These are phyloP conservation scores for Coryphaenoides rupestris DNA, from an alignment of 2,113 vertebrate species.

Conservation along the genomic window DNA sequence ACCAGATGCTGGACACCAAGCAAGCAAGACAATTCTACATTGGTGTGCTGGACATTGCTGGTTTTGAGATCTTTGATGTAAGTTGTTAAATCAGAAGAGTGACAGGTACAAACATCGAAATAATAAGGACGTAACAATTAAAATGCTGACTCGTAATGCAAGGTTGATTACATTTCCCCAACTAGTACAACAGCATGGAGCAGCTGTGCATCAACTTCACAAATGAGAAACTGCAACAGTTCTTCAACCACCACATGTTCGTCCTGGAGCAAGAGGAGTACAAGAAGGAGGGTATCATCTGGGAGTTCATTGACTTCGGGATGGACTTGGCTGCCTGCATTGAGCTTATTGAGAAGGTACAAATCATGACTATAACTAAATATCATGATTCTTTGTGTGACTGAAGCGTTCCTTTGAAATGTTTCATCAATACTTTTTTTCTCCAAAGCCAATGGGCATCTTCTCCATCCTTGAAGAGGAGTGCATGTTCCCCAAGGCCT, in stretches of 20 bases:
- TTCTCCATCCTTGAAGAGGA: conserved; percentile 79
- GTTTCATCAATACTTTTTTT: no score
- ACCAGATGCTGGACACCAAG: conserved; percentile 1
- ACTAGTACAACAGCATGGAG: conserved; percentile 74
- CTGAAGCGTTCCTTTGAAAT: no score
- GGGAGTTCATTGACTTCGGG: conserved; percentile 67
- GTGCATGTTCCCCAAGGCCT: conserved; percentile 76
- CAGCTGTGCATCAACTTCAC: conserved; percentile 81
- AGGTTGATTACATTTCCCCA: no score
- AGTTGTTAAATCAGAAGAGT: conserved; percentile 24
- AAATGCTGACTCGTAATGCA: no score
- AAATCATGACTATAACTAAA: conserved; percentile 2
- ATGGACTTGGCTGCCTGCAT: conserved; percentile 81
- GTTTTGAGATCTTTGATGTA: conserved; percentile 72
- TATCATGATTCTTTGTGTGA: not conserved
- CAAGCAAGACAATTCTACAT: conserved; percentile 53
- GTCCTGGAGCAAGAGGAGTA: conserved; percentile 85
- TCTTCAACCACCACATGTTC: conserved; percentile 80
- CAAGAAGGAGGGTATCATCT: conserved; percentile 71
- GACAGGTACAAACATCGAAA: no score
- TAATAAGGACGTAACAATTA: no score
- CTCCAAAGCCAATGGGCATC: conserved; percentile 73
- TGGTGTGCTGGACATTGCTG: conserved; percentile 80
- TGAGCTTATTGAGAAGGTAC: conserved; percentile 79
- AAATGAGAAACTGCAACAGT: conserved; percentile 85